Conservation (phyloP, 2,888 invertebrate genomes). For the Onchidella celtica region DNA sequence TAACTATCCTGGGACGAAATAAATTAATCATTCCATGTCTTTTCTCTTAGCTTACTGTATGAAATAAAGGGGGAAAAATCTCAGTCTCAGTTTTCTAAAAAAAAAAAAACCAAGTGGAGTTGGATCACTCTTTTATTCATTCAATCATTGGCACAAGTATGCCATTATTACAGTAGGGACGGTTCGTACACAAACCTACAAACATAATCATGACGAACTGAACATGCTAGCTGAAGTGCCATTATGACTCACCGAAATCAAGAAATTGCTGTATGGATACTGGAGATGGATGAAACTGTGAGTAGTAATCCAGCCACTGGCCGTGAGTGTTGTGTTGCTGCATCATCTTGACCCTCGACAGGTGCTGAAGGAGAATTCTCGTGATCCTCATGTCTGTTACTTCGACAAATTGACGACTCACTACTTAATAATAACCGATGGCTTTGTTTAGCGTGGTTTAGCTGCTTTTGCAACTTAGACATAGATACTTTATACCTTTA, state of each 20-base stretch:
- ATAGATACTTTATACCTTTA: neutral
- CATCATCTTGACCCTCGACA: neutral
- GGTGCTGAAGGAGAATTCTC: neutral
- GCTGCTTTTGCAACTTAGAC: neutral
- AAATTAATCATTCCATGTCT: no score
- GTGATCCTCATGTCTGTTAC: conserved; percentile 11
- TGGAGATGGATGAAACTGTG: conserved; percentile 36
- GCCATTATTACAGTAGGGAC: no score
- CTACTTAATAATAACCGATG: neutral
- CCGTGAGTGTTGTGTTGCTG: neutral
- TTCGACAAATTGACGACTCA: neutral
- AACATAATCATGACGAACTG: no score
- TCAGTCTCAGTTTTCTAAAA: no score
- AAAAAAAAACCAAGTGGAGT: no score
- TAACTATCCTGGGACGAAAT: no score
- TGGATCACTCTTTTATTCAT: no score
- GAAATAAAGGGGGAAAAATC: no score
- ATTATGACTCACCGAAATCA: conserved; percentile 42
- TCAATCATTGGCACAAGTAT: no score
- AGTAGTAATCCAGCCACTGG: conserved; percentile 34
- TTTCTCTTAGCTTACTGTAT: no score
- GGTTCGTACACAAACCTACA: no score
- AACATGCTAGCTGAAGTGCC: no score
- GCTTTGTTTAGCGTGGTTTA: neutral
- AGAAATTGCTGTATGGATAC: conserved; percentile 36